phyloP scores from a whole-genome alignment of 2,797 vertebrate species.

The Paramormyrops hopkinsi region DNA sequence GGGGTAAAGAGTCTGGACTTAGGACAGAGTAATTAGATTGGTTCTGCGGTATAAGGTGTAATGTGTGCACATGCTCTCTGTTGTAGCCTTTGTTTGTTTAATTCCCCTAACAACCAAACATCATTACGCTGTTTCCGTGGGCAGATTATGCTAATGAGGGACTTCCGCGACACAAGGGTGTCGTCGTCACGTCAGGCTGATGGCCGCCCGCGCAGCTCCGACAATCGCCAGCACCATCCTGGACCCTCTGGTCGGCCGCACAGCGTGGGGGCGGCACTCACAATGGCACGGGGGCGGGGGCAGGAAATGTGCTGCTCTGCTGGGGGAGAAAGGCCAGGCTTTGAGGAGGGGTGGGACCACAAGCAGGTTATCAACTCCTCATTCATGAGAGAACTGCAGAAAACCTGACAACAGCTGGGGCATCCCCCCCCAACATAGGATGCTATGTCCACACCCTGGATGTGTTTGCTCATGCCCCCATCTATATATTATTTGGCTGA shows the following conservation, averaged over 20 bases:
- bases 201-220: neutral
- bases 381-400: neutral
- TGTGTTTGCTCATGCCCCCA: neutral
- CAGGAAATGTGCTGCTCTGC: conserved; percentile 10
- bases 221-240: neutral
- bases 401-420: neutral
- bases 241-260: neutral
- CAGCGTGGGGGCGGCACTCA: neutral
- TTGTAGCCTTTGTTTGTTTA: neutral
- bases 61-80: neutral
- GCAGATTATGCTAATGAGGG: neutral
- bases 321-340: neutral
- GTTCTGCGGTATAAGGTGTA: neutral
- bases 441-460: neutral
- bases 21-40: neutral
- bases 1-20: neutral
- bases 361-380: conserved; percentile 18
- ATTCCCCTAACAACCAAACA: neutral
- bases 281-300: conserved; percentile 6
- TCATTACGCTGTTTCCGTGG: neutral
- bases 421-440: neutral
- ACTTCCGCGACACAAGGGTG: neutral
- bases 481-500: neutral
- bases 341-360: conserved; percentile 5
- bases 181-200: neutral